Conservation (phyloP, 2,888 invertebrate genomes). For the Odontothrips loti region DNA sequence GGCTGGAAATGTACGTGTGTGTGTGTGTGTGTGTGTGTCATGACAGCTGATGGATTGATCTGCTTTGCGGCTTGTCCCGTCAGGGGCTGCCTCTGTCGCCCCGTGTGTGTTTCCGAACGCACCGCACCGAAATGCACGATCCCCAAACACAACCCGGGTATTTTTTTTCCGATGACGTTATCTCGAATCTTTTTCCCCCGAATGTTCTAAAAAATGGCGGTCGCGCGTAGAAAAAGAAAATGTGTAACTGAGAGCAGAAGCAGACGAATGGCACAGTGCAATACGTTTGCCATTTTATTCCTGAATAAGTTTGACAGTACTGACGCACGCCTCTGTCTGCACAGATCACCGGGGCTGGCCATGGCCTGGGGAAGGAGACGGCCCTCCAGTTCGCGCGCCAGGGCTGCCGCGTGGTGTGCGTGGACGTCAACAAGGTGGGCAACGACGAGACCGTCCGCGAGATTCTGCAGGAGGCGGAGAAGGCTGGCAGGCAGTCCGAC, state of each 20-base stretch:
- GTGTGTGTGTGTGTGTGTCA: background rate
- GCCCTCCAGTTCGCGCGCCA: conserved; percentile 46
- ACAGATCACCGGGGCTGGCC: conserved; percentile 50
- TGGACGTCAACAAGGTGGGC: conserved; percentile 38
- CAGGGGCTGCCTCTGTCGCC: background rate
- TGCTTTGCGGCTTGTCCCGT: conserved; percentile 2
- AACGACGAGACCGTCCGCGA: conserved; percentile 39
- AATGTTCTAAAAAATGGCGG: too few species aligned
- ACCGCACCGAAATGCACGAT: too few species aligned
- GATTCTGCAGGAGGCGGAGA: conserved; percentile 44
- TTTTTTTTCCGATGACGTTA: too few species aligned
- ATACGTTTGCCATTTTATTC: too few species aligned
- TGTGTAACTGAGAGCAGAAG: too few species aligned
- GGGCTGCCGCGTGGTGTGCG: conserved; percentile 41
- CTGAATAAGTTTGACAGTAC: too few species aligned
- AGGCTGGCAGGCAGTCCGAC: conserved; percentile 45
- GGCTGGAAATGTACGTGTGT: background rate
- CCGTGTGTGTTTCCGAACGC: background rate
- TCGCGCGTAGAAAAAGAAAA: too few species aligned
- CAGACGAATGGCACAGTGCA: too few species aligned
- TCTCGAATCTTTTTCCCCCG: too few species aligned
- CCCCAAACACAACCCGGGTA: too few species aligned
- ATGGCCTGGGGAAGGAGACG: conserved; percentile 50
- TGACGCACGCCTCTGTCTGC: conserved; percentile 2
- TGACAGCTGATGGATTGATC: conserved; percentile 26